Percentiles rank a stretch among this genome's conserved stretches.
These are phyloP conservation scores for Yasuhikotakia modesta DNA, from an alignment of 2,797 vertebrate genomes.

Conservation along the genomic window DNA sequence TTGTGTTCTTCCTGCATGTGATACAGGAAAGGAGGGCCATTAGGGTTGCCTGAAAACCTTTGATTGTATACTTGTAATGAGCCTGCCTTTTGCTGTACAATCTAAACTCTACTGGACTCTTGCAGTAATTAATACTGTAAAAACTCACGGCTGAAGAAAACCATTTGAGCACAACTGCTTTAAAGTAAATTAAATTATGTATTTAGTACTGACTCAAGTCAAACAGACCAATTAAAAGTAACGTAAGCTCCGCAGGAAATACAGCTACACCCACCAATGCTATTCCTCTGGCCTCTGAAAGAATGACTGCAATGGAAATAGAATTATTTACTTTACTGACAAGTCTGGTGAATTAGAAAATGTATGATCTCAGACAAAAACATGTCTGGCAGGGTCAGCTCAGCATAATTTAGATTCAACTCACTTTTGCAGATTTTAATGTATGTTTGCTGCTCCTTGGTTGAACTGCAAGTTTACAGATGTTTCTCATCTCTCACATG, in stretches of 20 bases:
- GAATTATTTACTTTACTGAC: neutral
- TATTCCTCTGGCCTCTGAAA: too few species aligned
- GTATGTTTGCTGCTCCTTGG: neutral
- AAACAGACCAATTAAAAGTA: too few species aligned
- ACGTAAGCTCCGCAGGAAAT: too few species aligned
- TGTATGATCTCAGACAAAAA: too few species aligned
- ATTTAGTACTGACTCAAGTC: too few species aligned
- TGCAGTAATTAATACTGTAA: neutral
- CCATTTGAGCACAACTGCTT: slow-evolving; percentile 18
- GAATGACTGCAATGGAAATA: too few species aligned
- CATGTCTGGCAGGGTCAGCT: too few species aligned
- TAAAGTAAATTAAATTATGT: neutral
- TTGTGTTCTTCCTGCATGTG: slow-evolving; percentile 48
- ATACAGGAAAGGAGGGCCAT: slow-evolving; percentile 28
- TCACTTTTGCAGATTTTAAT: neutral
- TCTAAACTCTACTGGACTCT: neutral
- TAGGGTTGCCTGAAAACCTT: slow-evolving; percentile 8
- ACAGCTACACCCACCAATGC: neutral
- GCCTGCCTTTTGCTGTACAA: slow-evolving; percentile 11
- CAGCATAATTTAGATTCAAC: too few species aligned
- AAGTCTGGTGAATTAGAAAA: too few species aligned
- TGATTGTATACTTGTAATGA: slow-evolving; percentile 19
- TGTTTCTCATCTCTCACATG: too few species aligned
- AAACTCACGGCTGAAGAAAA: slow-evolving; percentile 1
- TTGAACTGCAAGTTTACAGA: neutral